Evolutionary conservation across 2,888 invertebrate genomes (phyloP).

Genomic region (Parnassius mnemosyne): DNA sequence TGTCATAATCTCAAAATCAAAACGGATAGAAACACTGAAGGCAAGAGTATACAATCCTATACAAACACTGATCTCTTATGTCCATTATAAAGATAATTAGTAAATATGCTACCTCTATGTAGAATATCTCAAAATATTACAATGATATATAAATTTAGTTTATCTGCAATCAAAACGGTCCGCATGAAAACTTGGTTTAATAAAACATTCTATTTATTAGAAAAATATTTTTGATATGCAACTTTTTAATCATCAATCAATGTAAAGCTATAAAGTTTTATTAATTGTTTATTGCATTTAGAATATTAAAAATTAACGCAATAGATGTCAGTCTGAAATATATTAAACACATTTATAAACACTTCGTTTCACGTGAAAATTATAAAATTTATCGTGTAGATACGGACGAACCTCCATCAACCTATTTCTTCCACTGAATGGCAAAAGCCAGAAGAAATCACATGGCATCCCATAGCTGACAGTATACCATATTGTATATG

Average conservation of each 20-base stretch:
- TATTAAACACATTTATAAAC: no score
- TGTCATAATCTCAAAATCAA: slow-evolving; percentile 3
- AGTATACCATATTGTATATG: no score
- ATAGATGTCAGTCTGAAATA: no score
- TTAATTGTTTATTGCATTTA: not conserved
- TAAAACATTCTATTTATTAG: no score
- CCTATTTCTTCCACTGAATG: no score
- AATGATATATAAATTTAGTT: slow-evolving; percentile 58
- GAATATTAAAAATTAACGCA: no score
- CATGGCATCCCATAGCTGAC: no score
- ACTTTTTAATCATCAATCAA: not conserved
- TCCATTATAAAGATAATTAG: slow-evolving; percentile 52
- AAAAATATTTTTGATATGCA: not conserved
- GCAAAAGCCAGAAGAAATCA: no score
- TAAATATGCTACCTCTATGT: slow-evolving; percentile 71
- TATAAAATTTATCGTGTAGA: no score
- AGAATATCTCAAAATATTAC: slow-evolving; percentile 76
- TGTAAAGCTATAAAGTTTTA: not conserved
- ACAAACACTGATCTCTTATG: slow-evolving; percentile 7
- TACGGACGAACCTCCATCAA: no score
- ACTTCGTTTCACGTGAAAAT: no score
- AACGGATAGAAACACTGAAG: slow-evolving; percentile 13
- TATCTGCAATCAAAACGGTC: slow-evolving; percentile 44
- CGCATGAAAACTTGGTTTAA: slow-evolving; percentile 44
- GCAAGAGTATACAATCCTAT: slow-evolving; percentile 19